Conservation (phyloP, 2,797 vertebrate species). For the Pseudocheirus occidentalis region DNA sequence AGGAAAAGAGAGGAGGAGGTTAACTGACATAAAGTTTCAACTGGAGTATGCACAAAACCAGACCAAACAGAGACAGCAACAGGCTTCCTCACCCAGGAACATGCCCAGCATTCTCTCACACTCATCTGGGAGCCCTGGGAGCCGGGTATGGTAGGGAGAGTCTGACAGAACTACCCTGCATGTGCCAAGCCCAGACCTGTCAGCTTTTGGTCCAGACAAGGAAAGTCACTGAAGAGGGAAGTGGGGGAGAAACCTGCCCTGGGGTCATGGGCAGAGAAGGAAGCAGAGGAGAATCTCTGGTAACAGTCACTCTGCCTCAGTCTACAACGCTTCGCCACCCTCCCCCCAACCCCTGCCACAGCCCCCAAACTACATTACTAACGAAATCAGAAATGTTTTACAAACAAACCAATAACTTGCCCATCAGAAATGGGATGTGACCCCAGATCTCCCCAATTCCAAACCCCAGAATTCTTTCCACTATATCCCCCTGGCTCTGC, state of each 20-base stretch:
- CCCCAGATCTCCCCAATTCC: too few species aligned
- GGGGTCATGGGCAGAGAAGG: neutral
- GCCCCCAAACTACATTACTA: too few species aligned
- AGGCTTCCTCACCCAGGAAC: neutral
- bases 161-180: neutral
- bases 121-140: neutral
- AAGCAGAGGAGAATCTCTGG: neutral
- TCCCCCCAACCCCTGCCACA: rapidly evolving
- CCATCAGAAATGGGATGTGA: too few species aligned
- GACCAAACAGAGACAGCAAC: neutral
- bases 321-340: neutral
- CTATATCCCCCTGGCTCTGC: too few species aligned
- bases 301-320: neutral
- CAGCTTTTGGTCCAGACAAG: neutral
- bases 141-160: neutral
- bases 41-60: neutral
- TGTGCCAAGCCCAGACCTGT: neutral
- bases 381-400: neutral
- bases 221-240: neutral
- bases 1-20: slow-evolving; percentile 14
- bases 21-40: neutral
- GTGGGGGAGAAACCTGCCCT: too few species aligned
- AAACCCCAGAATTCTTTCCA: too few species aligned
- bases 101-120: too few species aligned
- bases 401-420: too few species aligned